Evolutionary conservation across 2,113 vertebrate genomes (phyloP), one percentile per base, ranked within the genome.

Genomic region (Apteryx mantelli): DNA sequence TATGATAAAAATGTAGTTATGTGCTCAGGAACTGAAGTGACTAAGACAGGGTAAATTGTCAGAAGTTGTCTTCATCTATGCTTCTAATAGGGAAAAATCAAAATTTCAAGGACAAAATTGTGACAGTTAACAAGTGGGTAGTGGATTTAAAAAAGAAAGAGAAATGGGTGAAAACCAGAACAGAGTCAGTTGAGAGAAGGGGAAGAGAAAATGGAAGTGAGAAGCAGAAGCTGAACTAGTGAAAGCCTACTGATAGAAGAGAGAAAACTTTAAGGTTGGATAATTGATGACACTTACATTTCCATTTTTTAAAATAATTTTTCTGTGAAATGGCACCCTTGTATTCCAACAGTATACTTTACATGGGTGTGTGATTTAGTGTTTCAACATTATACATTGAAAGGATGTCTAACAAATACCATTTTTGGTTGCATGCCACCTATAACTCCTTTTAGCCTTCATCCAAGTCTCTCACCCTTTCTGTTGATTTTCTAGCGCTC

Each of bases 171-270:
- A 77, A 82, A 92, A 63, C 76, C 60, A 81, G 78, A 83, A 82
- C 30, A 46, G 66, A 86, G 68, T 13, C 70, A 55, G 40, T 24
- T 94, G 71, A 81, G 60, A 88, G 64, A n/a, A 46, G 46, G 5
- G 56, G 26, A 30, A 56, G 68, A 78, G 28, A 95, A 96, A 94
- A 93, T 78, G 15, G 89, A 97, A 96, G 85, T 20, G 52, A 95
- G 92, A 97, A 93, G 48, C 79, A 94, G 95, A 97, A 95, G 76
- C 55, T 64, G 69, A 93, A 64, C 58, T 74, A 95, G 91, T 95
- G 89, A 96, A 97, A 97, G 91, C 86, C 58, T 89, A 30, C 75
- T 53, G 71, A 89, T 95, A 89, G 82, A 74, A 93, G 85, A 86
- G 9, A 6, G 38, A 18, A 12, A 76, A 52, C 7, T 55, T 91